Base-by-base conservation (phyloP, 2,113 vertebrate genomes). In the Plecturocebus donacophilus region DNA sequence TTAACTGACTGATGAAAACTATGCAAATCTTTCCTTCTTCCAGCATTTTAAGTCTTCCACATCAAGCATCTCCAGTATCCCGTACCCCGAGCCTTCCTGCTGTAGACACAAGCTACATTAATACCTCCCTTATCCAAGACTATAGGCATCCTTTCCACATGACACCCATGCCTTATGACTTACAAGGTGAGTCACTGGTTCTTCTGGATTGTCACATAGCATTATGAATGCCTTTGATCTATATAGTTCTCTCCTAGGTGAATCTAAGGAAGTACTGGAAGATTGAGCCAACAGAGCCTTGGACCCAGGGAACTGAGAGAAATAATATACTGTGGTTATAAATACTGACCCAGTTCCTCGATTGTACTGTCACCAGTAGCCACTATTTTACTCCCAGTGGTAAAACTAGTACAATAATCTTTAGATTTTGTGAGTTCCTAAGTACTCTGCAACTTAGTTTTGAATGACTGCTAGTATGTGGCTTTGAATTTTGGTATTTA, bases 121-220 rank as follows among this genome's bases (percentile, higher is more conserved):
- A 99, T 25, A 99, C 99, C 0, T 99, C 99, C 0, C 99, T 99
- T 2, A 99, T 99, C 98, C 99, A 99, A 97, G 99, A 99, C 98
- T 99, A 99, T 95, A 99, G 99, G 97, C 99, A 99, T 32, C 99
- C 99, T 96, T 99, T 99, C 98, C 99, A 99, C 68, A 99, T 99
- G 99, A 98, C 99, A 40, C 99, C 99, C 20, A 99, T 99, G 99
- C 99, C 99, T 98, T 99, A 99, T 0, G 99, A 99, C 97, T 98
- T 99, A 95, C 99, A 99, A 99, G 99, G 99, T 99, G 98, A 97
- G 98, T 77, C 68, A 10, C 89, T 58, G 0, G 12, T 54, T 82
- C 56, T 90, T 91, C 27, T 10, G 6, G 45, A 12, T 71, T 73
- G 75, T 56, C 68, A 95, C n/a, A 32, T 11, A 45, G 71, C 17